Base-by-base conservation (phyloP, 92 coral and sea anemone genomes). In the Porites divaricata region DNA sequence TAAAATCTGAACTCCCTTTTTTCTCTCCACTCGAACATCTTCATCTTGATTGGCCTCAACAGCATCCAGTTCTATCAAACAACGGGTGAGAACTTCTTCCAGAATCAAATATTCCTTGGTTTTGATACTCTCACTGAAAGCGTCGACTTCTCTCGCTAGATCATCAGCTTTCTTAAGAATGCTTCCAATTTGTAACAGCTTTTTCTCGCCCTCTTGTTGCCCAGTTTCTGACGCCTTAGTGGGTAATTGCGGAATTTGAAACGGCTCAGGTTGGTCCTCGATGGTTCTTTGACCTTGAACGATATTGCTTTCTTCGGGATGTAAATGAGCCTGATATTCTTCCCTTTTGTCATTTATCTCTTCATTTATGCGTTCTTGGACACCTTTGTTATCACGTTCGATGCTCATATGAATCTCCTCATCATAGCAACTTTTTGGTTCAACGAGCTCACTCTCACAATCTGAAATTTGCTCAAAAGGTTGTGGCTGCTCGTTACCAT, bases 41-140 rank as follows among this genome's bases (percentile, higher is more conserved):
- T 84, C 92, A 78, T 75, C 67, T 9, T 90, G 93, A 54, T 87
- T 89, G 9, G 98, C 83, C 17, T 94, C 92, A 14, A 94, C 89
- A 17, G 80, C 82, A 63, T 94, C 98, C 52, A 94, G 67, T 16
- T 80, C 94, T 84, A 94, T 88, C 48, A 94, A 50, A 53, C 84
- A 75, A 70, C 87, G 81, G 83, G 90, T 94, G 21, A 94, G 88
- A 22, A 75, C 56, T 62, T 94, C 98, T 82, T 93, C 94, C 2
- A 94, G 87, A 58, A 66, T 56, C 68, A 91, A 74, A 75, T 89
- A 94, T 54, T 89, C 85, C 72, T 89, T 89, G 56, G 75, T 85
- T 16, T 74, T 89, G 64, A 48, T 76, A 1, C 35, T 79, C 52
- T 85, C 89, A 45, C 64, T 13, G 35, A 94, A 94, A 22, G 74